Conservation (phyloP, 2,888 invertebrate genomes). For the Halictus quadricinctus region DNA sequence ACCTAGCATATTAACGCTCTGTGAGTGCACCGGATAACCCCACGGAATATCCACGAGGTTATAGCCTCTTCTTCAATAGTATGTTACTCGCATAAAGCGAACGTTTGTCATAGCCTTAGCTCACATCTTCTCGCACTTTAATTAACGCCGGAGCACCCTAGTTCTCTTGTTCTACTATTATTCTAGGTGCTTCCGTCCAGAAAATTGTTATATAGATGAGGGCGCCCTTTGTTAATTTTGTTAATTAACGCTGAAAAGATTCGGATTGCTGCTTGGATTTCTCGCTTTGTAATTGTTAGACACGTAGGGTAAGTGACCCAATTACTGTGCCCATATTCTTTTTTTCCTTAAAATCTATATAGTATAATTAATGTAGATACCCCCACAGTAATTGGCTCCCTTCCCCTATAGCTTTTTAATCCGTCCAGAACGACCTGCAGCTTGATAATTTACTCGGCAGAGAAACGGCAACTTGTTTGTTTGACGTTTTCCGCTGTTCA, state of each 20-base stretch:
- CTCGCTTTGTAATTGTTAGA: neutral
- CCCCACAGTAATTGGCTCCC: too few relatives aligned
- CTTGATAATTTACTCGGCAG: neutral
- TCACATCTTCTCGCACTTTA: neutral
- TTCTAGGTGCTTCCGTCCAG: neutral
- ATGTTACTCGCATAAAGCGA: neutral
- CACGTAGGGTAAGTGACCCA: too few relatives aligned
- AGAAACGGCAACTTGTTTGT: neutral
- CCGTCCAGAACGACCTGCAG: neutral
- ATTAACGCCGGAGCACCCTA: neutral
- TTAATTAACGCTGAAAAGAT: neutral
- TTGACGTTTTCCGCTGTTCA: neutral
- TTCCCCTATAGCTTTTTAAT: too few relatives aligned
- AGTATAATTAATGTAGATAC: too few relatives aligned
- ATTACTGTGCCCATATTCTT: too few relatives aligned
- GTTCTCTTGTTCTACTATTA: neutral
- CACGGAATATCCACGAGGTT: neutral
- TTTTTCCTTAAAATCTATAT: too few relatives aligned
- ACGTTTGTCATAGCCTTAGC: neutral
- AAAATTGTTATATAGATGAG: neutral
- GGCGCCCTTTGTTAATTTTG: neutral
- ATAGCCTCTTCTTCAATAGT: neutral
- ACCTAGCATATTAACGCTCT: slow-evolving; percentile 6
- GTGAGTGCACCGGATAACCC: neutral
- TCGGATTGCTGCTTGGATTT: neutral